phyloP scores from a whole-genome alignment of 2,888 invertebrate species.

The Campoletis raptor region DNA sequence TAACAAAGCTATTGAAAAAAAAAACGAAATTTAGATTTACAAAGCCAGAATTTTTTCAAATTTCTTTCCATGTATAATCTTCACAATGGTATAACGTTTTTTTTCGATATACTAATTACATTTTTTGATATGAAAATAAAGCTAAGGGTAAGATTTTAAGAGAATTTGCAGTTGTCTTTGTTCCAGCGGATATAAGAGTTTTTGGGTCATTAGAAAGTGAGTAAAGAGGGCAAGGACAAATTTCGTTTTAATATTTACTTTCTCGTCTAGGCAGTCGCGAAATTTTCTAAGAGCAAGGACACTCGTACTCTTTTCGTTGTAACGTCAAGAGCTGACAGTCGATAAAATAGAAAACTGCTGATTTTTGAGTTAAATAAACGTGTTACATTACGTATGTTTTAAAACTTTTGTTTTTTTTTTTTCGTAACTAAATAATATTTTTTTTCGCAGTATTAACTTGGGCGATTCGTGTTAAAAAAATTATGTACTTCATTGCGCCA shows the following conservation, averaged over 20 bases:
- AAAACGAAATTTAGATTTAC: not conserved
- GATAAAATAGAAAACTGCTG: not conserved
- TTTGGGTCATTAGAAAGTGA: constrained; percentile 40
- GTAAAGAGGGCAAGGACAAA: constrained; percentile 45
- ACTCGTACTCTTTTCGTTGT: not conserved
- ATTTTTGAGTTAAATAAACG: not conserved
- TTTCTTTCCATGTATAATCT: not conserved
- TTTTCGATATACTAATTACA: not conserved
- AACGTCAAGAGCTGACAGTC: not conserved
- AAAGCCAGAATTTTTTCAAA: not conserved
- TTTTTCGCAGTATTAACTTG: not conserved
- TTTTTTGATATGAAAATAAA: not conserved
- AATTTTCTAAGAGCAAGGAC: constrained; percentile 22
- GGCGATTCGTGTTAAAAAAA: not conserved
- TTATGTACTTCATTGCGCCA: not conserved
- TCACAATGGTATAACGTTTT: not conserved
- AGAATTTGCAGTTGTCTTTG: not conserved
- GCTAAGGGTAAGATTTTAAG: not conserved
- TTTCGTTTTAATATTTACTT: constrained; percentile 39
- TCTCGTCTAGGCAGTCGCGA: constrained; percentile 26
- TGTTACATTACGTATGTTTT: not conserved
- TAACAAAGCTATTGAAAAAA: not conserved
- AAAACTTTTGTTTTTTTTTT: not conserved
- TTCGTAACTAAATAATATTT: not conserved
- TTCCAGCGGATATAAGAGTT: not conserved